A percentile compares a stretch with the other conserved stretches of the same genome.
phyloP scores from a whole-genome alignment of 1,140 invertebrate species.

The Drosophila sturtevanti region DNA sequence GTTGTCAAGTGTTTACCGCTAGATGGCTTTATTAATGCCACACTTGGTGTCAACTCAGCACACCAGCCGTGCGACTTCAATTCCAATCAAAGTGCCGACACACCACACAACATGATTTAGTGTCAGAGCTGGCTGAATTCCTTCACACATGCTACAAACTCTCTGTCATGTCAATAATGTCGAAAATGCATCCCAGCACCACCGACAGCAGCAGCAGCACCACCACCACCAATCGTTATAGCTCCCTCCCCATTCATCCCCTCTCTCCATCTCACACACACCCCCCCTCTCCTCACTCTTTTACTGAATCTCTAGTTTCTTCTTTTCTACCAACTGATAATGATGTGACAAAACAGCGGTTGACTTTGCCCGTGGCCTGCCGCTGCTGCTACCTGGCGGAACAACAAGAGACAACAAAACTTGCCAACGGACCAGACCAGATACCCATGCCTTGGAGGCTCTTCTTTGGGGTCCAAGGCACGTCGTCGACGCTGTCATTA shows the following conservation, averaged over 20 bases:
- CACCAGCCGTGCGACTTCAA: constrained; percentile 15
- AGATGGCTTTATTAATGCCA: constrained; percentile 76
- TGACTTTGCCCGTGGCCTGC: constrained; percentile 54
- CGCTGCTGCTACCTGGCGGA: constrained; percentile 29
- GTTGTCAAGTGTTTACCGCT: constrained; percentile 56
- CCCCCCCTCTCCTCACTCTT: background rate
- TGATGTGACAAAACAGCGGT: constrained; percentile 81
- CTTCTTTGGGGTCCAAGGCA: constrained; percentile 22
- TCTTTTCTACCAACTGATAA: constrained; percentile 63
- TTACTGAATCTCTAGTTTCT: constrained; percentile 3
- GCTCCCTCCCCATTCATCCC: background rate
- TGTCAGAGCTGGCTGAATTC: constrained; percentile 64
- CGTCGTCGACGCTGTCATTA: constrained; percentile 70
- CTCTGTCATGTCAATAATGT: constrained; percentile 81
- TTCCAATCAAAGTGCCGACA: constrained; percentile 67
- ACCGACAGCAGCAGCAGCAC: constrained; percentile 3
- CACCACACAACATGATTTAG: constrained; percentile 74
- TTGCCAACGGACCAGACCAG: background rate
- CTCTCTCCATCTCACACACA: too few relatives aligned
- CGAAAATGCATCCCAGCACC: constrained; percentile 49
- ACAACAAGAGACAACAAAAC: background rate
- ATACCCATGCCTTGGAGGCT: constrained; percentile 5
- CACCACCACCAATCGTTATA: background rate
- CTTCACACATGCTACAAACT: constrained; percentile 72
- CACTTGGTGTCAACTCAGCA: constrained; percentile 45